Evolutionary conservation across 2,113 vertebrate genomes (phyloP).

Genomic region (Tachysurus vachellii): DNA sequence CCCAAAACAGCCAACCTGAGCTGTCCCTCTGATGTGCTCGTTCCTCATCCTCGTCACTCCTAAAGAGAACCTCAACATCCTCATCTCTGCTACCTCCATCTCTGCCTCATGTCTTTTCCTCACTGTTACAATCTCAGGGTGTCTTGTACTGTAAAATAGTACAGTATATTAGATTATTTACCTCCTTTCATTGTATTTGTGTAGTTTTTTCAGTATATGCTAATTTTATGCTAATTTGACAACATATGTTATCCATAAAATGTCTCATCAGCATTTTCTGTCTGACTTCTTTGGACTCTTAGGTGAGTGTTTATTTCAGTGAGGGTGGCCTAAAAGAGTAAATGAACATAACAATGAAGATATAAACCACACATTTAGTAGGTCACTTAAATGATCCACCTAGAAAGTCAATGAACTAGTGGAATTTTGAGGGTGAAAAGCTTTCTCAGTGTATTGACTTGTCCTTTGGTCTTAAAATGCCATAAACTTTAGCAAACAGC

Average conservation of each 20-base stretch:
- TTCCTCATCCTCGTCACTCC: too few relatives aligned
- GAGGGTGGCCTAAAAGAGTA: neutral
- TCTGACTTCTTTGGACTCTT: neutral
- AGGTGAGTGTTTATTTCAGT: neutral
- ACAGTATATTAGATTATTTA: neutral
- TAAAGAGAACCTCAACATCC: too few relatives aligned
- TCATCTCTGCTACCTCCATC: too few relatives aligned
- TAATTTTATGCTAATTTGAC: neutral
- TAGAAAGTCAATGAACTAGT: neutral
- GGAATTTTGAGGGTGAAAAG: neutral
- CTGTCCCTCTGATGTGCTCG: too few relatives aligned
- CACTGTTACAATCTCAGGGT: too few relatives aligned
- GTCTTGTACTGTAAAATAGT: too few relatives aligned
- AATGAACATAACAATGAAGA: neutral
- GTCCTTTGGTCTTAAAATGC: neutral
- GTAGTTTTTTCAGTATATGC: neutral
- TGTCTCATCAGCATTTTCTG: neutral
- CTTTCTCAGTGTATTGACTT: neutral
- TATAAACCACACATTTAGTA: neutral
- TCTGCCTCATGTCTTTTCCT: too few relatives aligned
- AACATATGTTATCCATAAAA: neutral
- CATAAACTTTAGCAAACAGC: neutral
- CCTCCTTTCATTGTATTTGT: neutral
- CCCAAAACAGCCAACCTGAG: too few relatives aligned
- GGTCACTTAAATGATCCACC: neutral